Base-by-base conservation (phyloP, 2,888 invertebrate genomes). In the Acrobasis suavella region DNA sequence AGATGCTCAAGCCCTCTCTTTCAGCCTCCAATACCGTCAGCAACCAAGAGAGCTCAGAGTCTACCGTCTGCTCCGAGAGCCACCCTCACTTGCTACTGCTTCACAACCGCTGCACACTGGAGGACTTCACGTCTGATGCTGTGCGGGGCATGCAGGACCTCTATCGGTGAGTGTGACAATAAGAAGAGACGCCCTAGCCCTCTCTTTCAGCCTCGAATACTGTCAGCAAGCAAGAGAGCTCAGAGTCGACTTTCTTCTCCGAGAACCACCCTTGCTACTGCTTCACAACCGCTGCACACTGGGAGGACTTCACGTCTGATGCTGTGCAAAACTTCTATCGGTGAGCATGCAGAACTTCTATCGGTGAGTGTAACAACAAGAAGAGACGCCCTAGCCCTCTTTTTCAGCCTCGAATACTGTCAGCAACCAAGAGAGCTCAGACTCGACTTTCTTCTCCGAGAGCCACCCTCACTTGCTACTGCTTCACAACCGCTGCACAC, bases 1-100 rank as follows among this genome's bases (percentile, higher is more conserved):
- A 97, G 89, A 97, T 97, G 96, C 85, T 97, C 69, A 96, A 96
- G 81, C 97, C 97, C 0, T 94, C 96, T 0, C 94, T 96, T 9
- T 94, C 95, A 1, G 92, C 93, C 1, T 92, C 93, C 0, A 86
- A 76, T 65, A 64, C 82, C 0, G 67, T 73, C 5, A 65, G 74
- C 1, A 77, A 51, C 37, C 78, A 82, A 37, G 91, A 91, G n/a
- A 70, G 73, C 49, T 76, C 83, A 0, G 91, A 91, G 64, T 80
- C 83, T 0, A 74, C 84, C 0, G 68, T 73, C n/a, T 91, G 92
- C n/a, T 93, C 94, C 0, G 97, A 98, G 74, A 95, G 96, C 83
- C 95, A 95, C 77, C 98, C 98, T 0, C 97, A 97, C 80, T 82
- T 98, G 46, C 87, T 98, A 61, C 94, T 98, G 77, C 86, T 98